phyloP scores from a whole-genome alignment of 2,113 vertebrate species.

The Brevimyrus niger region DNA sequence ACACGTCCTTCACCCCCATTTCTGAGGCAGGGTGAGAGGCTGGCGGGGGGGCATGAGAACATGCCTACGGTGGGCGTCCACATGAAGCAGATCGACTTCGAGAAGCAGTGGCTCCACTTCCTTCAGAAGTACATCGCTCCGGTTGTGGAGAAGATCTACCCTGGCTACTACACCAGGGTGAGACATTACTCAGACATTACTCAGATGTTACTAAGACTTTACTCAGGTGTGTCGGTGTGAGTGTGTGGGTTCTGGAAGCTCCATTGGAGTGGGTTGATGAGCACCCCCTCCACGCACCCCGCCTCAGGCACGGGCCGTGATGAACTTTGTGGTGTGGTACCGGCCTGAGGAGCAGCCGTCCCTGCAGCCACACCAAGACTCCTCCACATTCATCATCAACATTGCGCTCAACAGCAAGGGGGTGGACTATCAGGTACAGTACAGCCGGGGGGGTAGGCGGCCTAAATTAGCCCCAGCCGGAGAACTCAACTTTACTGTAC shows the following conservation, averaged over 20 bases:
- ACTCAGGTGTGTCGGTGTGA: not conserved
- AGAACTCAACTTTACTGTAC: not conserved
- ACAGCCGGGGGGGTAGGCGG: not conserved
- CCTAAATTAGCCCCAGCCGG: not conserved
- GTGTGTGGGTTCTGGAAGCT: not conserved
- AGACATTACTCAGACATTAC: not conserved
- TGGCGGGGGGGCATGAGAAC: constrained; percentile 74
- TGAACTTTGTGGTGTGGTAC: constrained; percentile 88
- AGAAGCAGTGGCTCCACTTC: constrained; percentile 82
- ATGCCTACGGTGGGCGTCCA: constrained; percentile 80
- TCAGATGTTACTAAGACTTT: not conserved
- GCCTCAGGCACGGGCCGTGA: constrained; percentile 66
- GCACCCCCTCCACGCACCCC: too few relatives aligned
- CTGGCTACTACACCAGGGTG: constrained; percentile 79
- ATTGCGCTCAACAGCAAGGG: constrained; percentile 72
- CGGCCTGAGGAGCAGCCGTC: constrained; percentile 74
- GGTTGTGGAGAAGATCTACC: constrained; percentile 72
- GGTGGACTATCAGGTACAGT: constrained; percentile 67
- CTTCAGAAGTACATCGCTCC: constrained; percentile 73
- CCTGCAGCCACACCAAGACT: constrained; percentile 76
- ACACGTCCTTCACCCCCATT: not conserved
- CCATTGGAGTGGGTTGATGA: not conserved
- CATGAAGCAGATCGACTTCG: constrained; percentile 76
- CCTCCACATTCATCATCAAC: constrained; percentile 82
- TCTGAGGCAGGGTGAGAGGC: constrained; percentile 63